phyloP scores from a whole-genome alignment of 2,113 vertebrate species.

The Ptyas mucosa region DNA sequence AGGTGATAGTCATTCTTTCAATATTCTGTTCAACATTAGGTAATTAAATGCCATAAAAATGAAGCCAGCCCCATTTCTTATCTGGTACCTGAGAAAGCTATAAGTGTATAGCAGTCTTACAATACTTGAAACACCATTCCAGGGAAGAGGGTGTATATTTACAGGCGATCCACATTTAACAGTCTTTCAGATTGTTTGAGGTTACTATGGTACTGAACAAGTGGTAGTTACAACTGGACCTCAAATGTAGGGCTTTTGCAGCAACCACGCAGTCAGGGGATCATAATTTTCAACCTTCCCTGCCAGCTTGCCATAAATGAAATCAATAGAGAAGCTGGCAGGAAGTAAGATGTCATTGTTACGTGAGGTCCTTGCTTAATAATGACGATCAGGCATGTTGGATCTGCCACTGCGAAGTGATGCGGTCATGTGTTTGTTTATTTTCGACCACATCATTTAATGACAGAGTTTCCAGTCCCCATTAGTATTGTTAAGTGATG shows the following conservation, averaged over 20 bases:
- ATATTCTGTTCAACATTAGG: neutral
- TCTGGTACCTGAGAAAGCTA: neutral
- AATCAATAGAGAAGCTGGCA: neutral
- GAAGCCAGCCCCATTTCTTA: neutral
- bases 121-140: neutral
- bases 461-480: neutral
- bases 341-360: neutral
- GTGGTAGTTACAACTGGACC: neutral
- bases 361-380: neutral
- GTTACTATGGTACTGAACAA: neutral
- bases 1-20: neutral
- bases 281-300: neutral
- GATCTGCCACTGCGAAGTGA: neutral
- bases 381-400: neutral
- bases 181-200: neutral
- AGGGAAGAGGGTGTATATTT: neutral
- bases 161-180: neutral
- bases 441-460: neutral
- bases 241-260: neutral
- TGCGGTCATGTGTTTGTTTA: neutral
- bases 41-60: neutral
- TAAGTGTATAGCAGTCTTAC: neutral
- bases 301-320: neutral
- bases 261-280: neutral
- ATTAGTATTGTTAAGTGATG: neutral